Base-by-base conservation (phyloP, 2,888 invertebrate species). In the Eucera pruinosa region DNA sequence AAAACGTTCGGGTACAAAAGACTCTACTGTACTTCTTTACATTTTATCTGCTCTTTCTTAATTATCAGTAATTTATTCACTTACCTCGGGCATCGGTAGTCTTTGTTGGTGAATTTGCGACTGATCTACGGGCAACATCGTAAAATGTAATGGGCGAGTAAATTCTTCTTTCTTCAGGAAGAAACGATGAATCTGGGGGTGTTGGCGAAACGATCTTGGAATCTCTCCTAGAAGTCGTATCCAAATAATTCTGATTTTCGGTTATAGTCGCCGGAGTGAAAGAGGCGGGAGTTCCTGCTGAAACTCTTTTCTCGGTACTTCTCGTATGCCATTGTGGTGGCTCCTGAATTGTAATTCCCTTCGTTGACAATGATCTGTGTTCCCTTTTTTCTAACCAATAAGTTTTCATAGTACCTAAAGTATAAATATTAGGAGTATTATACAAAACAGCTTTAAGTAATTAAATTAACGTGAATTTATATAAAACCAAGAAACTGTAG, bases 91-190 rank as follows among this genome's bases (percentile, higher is more conserved):
- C 88, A 62, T 92, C 91, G 9, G 91, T 76, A 41, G 90, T 92
- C 84, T 95, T 94, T 3, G 94, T 95, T 0, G 97, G 96, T 0
- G 96, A 96, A 90, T 95, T 96, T 0, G 95, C 96, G 73, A 96
- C 95, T 87, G 97, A 97, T 66, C 96, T 93, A n/a, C 95, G 93
- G 0, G 96, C 96, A 0, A 97, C 96, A 89, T 97, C 97, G 89
- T 97, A 95, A 87, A 97, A 97, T 0, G 97, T 97, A 20, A 97
- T 96, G 0, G 97, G 97, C 0, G 97, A 97, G 91, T 97, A 97
- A 81, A 96, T 95, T 62, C 95, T 93, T 86, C 95, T 94, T 71
- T 96, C 95, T 85, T 96, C 96, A n/a, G 92, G 92, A 4, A 83
- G 84, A 89, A 45, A 93, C 84, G 93, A 74, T 0, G 84, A 58